Evolutionary conservation across 2,888 invertebrate genomes (phyloP).

Genomic region (Macroteleia sp.): DNA sequence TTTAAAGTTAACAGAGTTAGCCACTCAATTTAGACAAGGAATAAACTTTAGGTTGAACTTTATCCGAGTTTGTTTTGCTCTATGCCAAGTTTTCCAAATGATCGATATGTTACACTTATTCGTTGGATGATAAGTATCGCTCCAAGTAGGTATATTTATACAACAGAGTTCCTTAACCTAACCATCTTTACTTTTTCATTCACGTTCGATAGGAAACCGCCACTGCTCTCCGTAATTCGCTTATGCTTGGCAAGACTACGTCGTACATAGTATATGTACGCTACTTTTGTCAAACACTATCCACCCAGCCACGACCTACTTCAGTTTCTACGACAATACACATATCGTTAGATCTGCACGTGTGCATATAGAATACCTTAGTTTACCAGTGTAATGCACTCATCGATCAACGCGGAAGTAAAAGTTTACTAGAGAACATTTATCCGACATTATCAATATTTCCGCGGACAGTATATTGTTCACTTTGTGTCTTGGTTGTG

Average conservation of each 20-base stretch:
- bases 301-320: constrained; percentile 12
- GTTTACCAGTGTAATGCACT: constrained; percentile 1
- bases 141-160: constrained; percentile 18
- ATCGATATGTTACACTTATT: constrained; percentile 20
- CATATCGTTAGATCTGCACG: constrained; percentile 13
- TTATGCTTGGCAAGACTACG: constrained; percentile 29
- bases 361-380: not conserved
- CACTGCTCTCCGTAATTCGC: constrained; percentile 39
- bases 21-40: not conserved
- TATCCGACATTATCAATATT: not conserved
- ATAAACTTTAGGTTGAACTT: not conserved
- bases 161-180: constrained; percentile 45
- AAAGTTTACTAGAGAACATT: not conserved
- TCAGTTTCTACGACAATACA: constrained; percentile 28
- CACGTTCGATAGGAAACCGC: constrained; percentile 44
- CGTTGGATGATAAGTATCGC: constrained; percentile 14
- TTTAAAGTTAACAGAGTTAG: not conserved
- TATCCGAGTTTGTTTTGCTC: not conserved
- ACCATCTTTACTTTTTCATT: constrained; percentile 48
- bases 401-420: constrained; percentile 29
- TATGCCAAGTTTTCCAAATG: too few relatives aligned
- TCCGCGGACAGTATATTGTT: too few relatives aligned
- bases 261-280: constrained; percentile 5
- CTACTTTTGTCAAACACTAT: constrained; percentile 29
- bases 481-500: too few relatives aligned